phyloP scores from a whole-genome alignment of 2,113 vertebrate genomes.

The Peucedramus taeniatus region DNA sequence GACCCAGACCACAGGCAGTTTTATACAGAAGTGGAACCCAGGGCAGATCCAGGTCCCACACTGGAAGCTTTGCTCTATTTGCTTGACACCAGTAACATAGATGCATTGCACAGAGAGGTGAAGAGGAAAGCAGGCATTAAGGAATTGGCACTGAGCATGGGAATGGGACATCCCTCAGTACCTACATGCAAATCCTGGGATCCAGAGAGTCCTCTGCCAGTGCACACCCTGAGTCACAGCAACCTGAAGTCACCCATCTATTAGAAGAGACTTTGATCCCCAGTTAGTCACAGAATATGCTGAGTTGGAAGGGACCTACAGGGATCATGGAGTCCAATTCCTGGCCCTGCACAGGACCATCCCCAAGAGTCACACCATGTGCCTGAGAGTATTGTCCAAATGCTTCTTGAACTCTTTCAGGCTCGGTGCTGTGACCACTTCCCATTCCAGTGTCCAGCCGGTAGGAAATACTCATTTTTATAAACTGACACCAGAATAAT shows the following conservation, averaged over 20 bases:
- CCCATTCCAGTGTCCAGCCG: neutral
- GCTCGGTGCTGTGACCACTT: neutral
- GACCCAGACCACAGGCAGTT: neutral
- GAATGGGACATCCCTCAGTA: accelerated
- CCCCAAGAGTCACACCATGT: neutral
- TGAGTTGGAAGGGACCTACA: neutral
- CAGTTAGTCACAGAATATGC: neutral
- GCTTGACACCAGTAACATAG: accelerated
- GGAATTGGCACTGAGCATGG: neutral
- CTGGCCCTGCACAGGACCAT: neutral
- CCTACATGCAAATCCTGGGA: neutral
- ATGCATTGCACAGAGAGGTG: accelerated
- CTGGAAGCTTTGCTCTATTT: neutral
- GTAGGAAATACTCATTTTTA: neutral
- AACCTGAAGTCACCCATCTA: neutral
- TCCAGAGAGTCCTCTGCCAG: neutral
- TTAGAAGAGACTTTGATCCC: neutral
- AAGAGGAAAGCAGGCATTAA: neutral
- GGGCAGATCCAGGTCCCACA: accelerated
- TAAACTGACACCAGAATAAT: neutral
- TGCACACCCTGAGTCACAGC: accelerated
- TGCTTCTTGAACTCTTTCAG: neutral
- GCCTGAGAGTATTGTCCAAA: neutral
- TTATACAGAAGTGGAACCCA: accelerated
- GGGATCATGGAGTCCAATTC: neutral